Evolutionary conservation across 1,140 invertebrate species (phyloP).

Genomic region (Drosophila malerkotliana): DNA sequence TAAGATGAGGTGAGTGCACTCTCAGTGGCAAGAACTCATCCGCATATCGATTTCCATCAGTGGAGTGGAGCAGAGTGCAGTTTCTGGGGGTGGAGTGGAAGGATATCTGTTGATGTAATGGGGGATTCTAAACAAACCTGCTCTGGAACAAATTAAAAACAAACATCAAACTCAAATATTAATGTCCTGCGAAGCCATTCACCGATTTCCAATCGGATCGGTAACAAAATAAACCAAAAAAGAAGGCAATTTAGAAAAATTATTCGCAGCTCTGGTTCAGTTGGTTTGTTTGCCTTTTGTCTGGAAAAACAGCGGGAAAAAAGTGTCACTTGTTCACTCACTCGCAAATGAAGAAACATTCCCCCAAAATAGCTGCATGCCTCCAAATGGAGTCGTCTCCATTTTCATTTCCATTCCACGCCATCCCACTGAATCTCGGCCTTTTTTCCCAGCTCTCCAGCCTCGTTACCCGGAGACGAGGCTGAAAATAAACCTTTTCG

Average conservation of each 20-base stretch:
- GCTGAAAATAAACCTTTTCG: constrained; percentile 67
- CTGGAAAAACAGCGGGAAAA: constrained; percentile 36
- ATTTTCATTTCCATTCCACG: constrained; percentile 36
- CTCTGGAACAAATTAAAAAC: constrained; percentile 75
- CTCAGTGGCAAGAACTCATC: constrained; percentile 18
- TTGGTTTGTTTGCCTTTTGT: constrained; percentile 34
- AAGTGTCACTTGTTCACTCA: constrained; percentile 69
- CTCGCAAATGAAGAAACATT: constrained; percentile 57
- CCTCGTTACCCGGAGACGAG: constrained; percentile 51
- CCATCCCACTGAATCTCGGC: neutral
- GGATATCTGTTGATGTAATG: constrained; percentile 12
- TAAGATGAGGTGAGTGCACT: constrained; percentile 33
- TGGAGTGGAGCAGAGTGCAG: constrained; percentile 22
- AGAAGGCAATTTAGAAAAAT: constrained; percentile 63
- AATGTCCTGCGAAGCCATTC: constrained; percentile 60
- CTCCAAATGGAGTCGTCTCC: constrained; percentile 61
- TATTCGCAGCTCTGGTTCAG: constrained; percentile 35
- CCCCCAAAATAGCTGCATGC: constrained; percentile 30
- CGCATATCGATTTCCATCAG: constrained; percentile 59
- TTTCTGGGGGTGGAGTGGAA: neutral
- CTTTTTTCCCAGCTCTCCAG: neutral
- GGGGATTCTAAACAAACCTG: constrained; percentile 61
- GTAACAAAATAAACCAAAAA: constrained; percentile 8
- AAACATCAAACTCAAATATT: constrained; percentile 78
- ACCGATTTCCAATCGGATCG: constrained; percentile 54